Conservation (phyloP, 64 coral and sea anemone genomes). For the Montipora foliosa region DNA sequence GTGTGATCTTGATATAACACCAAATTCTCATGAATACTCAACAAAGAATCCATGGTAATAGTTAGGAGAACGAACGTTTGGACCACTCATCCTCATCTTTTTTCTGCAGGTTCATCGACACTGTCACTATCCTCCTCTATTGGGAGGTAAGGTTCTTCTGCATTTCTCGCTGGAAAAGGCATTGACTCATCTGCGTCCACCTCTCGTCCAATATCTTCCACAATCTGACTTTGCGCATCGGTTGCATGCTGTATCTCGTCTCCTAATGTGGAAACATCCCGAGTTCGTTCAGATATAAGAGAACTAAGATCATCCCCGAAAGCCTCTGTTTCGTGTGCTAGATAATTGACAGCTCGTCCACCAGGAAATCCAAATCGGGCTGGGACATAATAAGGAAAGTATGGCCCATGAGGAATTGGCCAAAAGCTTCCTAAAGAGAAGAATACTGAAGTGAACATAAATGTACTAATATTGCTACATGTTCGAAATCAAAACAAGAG, state of each 20-base stretch:
- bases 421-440: background rate
- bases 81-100: background rate
- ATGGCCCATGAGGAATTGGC: background rate
- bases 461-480: background rate
- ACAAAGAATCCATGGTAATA: no score
- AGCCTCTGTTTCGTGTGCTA: slow-evolving; percentile 51
- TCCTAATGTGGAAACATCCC: slow-evolving; percentile 37
- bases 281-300: slow-evolving; percentile 14
- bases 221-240: background rate
- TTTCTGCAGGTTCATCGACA: background rate
- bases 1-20: no score
- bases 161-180: slow-evolving; percentile 11
- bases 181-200: slow-evolving; percentile 57
- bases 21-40: no score
- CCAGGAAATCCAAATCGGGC: slow-evolving; percentile 30
- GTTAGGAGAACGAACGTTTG: background rate
- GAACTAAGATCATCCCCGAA: slow-evolving; percentile 60
- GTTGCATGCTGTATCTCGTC: slow-evolving; percentile 32
- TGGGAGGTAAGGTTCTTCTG: background rate
- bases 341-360: slow-evolving; percentile 55
- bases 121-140: background rate
- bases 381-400: slow-evolving; percentile 39
- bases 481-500: background rate
- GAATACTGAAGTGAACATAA: background rate
- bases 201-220: slow-evolving; percentile 32